A percentile compares a stretch with the other conserved stretches of the same genome.
Conservation (phyloP, 2,113 vertebrate genomes). For the Rhinogobius similis region DNA sequence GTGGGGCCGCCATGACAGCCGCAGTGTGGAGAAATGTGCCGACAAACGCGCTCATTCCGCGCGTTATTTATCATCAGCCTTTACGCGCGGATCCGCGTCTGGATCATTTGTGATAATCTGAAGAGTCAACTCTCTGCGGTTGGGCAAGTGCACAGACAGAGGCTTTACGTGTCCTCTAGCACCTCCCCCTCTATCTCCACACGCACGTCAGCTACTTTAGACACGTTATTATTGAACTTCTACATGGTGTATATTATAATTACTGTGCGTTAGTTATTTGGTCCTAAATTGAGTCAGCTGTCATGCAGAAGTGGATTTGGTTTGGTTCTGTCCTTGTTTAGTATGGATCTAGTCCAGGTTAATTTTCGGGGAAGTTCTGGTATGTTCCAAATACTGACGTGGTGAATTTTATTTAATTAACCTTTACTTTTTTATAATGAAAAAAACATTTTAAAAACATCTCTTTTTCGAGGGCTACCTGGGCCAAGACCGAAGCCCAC, state of each 20-base stretch:
- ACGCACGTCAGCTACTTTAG: not conserved
- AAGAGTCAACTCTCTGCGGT: not conserved
- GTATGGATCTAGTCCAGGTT: no score
- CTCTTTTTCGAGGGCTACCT: no score
- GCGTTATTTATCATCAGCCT: constrained; percentile 13
- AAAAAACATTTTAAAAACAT: no score
- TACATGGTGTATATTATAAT: not conserved
- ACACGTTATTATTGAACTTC: not conserved
- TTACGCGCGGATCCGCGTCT: constrained; percentile 1
- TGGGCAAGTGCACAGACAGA: constrained; percentile 2
- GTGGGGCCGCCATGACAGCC: constrained; percentile 32
- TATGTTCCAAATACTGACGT: no score
- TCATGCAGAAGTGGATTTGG: no score
- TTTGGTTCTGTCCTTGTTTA: no score
- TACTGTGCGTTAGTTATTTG: no score
- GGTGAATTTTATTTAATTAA: no score
- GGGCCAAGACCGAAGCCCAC: no score
- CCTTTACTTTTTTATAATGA: no score
- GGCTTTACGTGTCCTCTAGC: not conserved
- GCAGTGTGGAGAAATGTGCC: constrained; percentile 10
- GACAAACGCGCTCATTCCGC: not conserved
- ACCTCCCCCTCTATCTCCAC: not conserved
- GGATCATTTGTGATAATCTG: constrained; percentile 13
- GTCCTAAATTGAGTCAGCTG: no score
- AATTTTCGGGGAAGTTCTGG: no score